Conservation (phyloP, 1,140 invertebrate genomes). For the Eriocheir sinensis region DNA sequence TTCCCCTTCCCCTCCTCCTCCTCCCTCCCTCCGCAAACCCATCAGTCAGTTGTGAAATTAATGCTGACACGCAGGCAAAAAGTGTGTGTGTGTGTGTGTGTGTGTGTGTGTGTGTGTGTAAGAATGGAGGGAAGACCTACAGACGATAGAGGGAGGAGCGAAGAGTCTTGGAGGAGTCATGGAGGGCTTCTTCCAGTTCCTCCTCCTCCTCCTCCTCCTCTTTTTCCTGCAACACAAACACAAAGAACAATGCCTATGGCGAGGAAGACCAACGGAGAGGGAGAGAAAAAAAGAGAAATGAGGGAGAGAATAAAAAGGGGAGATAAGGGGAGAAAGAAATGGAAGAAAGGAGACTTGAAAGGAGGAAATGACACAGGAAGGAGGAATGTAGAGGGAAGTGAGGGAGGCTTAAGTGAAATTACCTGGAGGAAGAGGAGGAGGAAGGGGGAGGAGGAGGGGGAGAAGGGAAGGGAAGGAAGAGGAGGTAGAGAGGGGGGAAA, state of each 20-base stretch:
- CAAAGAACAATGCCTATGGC: not conserved
- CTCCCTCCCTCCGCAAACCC: not conserved
- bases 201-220: not conserved
- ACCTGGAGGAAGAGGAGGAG: too few species aligned
- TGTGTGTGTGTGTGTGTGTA: slow-evolving; percentile 13
- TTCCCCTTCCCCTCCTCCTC: not conserved
- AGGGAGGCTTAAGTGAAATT: too few species aligned
- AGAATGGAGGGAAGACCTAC: not conserved
- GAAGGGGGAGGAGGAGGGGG: not conserved
- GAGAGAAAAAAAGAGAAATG: not conserved
- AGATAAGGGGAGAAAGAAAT: not conserved
- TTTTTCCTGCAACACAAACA: not conserved
- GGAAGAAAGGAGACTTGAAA: too few species aligned
- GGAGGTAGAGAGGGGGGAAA: not conserved
- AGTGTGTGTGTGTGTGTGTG: not conserved
- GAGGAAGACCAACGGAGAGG: too few species aligned
- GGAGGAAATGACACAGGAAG: too few species aligned
- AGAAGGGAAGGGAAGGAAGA: not conserved
- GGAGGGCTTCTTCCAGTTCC: not conserved
- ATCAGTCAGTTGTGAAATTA: slow-evolving; percentile 8
- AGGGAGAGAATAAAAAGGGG: not conserved
- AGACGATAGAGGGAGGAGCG: not conserved
- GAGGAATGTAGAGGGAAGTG: too few species aligned
- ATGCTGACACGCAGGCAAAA: not conserved
- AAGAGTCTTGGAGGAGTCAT: not conserved